Conservation (phyloP, 2,797 vertebrate genomes). For the Smutsia temminckii region DNA sequence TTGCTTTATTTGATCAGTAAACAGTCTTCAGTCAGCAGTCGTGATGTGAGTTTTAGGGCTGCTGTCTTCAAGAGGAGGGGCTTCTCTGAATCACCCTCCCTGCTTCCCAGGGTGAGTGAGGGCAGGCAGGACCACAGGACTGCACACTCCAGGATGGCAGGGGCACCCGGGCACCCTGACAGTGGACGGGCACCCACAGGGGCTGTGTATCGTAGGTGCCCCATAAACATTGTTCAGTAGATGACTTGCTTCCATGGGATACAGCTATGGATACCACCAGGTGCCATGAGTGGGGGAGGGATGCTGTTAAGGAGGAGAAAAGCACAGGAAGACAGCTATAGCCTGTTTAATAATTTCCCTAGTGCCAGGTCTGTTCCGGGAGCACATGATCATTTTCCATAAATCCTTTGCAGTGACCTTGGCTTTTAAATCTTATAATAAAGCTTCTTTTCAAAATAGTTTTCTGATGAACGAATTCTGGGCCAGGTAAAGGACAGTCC, state of each 20-base stretch:
- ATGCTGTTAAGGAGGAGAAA: background rate
- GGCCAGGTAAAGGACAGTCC: background rate
- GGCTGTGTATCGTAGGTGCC: background rate
- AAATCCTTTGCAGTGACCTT: background rate
- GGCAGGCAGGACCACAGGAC: background rate
- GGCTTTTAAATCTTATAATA: background rate
- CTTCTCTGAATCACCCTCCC: background rate
- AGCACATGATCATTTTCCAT: background rate
- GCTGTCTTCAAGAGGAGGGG: background rate
- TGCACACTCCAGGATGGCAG: background rate
- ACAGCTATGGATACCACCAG: background rate
- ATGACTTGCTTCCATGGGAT: background rate
- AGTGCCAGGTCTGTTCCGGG: background rate
- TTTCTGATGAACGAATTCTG: background rate
- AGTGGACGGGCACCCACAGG: background rate
- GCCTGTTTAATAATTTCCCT: background rate
- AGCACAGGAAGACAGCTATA: background rate
- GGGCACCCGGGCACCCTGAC: background rate
- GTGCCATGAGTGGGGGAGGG: background rate
- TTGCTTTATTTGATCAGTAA: background rate
- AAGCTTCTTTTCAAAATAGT: background rate
- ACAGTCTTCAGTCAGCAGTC: background rate
- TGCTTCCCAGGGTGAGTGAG: background rate
- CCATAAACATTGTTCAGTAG: background rate
- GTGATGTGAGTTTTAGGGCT: background rate